Conservation (phyloP, 2,888 invertebrate species). For the Pristionchus fissidentatus region DNA sequence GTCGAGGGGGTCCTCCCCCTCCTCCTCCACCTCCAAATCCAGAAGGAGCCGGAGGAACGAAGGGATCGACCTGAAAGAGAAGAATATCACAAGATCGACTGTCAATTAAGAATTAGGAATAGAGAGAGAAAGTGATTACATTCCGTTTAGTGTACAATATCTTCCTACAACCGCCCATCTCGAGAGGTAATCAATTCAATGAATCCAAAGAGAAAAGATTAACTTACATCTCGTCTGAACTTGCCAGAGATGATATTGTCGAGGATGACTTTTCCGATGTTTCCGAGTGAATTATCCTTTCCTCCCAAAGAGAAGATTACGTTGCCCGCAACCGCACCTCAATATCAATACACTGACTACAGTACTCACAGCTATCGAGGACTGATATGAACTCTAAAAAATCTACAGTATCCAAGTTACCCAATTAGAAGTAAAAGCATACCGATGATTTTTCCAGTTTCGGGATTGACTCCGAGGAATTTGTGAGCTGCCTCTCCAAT, state of each 20-base stretch:
- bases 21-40: conserved; percentile 48
- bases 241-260: conserved; percentile 76
- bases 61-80: conserved; percentile 66
- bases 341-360: not conserved
- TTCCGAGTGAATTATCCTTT: conserved; percentile 74
- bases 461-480: conserved; percentile 74
- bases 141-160: not conserved
- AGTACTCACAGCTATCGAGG: not conserved
- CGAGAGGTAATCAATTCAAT: not conserved
- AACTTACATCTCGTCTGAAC: conserved; percentile 70
- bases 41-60: conserved; percentile 62
- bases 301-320: conserved; percentile 75
- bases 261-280: conserved; percentile 74
- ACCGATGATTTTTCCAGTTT: conserved; percentile 70
- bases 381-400: not conserved
- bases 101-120: not conserved
- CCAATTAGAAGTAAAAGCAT: not conserved
- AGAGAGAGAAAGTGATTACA: not conserved
- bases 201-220: not conserved
- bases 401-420: not conserved
- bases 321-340: conserved; percentile 75
- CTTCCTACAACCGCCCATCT: conserved; percentile 50
- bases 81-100: not conserved
- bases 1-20: conserved; percentile 57
- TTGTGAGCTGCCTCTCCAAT: conserved; percentile 75